Evolutionary conservation across 2,113 vertebrate species (phyloP).

Genomic region (Trematocara macrostoma): DNA sequence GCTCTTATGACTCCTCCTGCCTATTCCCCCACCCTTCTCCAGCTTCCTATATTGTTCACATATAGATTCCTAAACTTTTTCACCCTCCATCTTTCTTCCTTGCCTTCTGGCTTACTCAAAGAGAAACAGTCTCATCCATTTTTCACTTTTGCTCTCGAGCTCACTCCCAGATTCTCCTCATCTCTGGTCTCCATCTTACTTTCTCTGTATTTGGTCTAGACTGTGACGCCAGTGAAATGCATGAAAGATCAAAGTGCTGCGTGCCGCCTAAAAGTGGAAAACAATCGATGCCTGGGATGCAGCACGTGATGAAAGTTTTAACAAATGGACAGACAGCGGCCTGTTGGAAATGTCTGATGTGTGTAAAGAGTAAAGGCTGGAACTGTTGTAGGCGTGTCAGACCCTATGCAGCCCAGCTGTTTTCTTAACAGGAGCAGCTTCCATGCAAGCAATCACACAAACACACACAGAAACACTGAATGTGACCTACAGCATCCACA

Average conservation of each 20-base stretch:
- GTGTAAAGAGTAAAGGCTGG: background rate
- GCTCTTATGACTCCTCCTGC: background rate
- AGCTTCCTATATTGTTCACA: background rate
- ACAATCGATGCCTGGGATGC: background rate
- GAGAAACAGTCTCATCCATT: constrained; percentile 9
- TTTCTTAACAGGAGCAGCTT: background rate
- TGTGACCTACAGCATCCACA: constrained; percentile 12
- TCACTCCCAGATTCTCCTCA: background rate
- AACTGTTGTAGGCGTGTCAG: too few relatives aligned
- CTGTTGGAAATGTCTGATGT: background rate
- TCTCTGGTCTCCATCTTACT: background rate
- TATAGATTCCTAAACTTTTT: constrained; percentile 32
- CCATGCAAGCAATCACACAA: background rate
- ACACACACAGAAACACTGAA: background rate
- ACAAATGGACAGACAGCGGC: background rate
- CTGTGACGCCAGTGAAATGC: background rate
- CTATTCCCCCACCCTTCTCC: background rate
- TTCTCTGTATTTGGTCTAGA: background rate
- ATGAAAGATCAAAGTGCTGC: background rate
- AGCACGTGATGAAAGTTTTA: background rate
- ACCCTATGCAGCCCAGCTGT: background rate
- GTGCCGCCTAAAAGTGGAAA: background rate
- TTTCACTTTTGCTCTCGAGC: background rate
- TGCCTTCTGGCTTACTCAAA: constrained; percentile 6
- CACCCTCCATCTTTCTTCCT: constrained; percentile 7